Base-by-base conservation (phyloP, 2,113 vertebrate genomes). In the Mohoua ochrocephala region DNA sequence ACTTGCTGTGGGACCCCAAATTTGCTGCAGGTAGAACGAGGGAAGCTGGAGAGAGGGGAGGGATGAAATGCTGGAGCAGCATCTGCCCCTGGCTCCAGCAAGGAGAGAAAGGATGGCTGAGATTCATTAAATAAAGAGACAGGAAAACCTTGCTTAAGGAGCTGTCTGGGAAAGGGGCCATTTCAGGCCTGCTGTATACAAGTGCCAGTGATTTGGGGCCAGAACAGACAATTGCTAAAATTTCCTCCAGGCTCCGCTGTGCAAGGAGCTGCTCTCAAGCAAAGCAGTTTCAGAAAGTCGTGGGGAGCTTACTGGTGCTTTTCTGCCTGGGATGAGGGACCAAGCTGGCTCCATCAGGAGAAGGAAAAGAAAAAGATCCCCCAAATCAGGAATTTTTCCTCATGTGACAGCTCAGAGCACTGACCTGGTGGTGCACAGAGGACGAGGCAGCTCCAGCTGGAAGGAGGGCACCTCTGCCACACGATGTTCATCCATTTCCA, bases 141-240 rank as follows among this genome's bases (percentile, higher is more conserved):
- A 94, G 90, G 93, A 96, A 91, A 88, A 64, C 91, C 75, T 87
- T 93, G 60, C 93, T 95, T 95, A 87, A 83, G 90, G 94, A 89
- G 86, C 84, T 92, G 85, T 89, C 95, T 94, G 95, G 95, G 94
- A 96, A 95, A 87, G 76, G 33, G 83, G 95, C 97, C 89, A 93
- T 96, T 90, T 81, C 95, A 81, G 90, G 93, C 96, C 78, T 95
- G 92, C 67, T 88, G 63, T 26, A 92, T 47, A 71, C 19, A 28
- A 96, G 81, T 87, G 67, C 83, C 83, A 87, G 76, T 69, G 90
- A 91, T 92, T 14, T 96, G 89, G 80, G 80, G 81, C 91, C 94
- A 95, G 95, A 57, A 85, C 4, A 84, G 86, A 90, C 94, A 92
- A 92, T 59, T 84, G 70, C 60, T 92, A 35, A 88, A 70, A 65